Conservation (phyloP, 2,113 vertebrate genomes). For the Ictalurus furcatus region DNA sequence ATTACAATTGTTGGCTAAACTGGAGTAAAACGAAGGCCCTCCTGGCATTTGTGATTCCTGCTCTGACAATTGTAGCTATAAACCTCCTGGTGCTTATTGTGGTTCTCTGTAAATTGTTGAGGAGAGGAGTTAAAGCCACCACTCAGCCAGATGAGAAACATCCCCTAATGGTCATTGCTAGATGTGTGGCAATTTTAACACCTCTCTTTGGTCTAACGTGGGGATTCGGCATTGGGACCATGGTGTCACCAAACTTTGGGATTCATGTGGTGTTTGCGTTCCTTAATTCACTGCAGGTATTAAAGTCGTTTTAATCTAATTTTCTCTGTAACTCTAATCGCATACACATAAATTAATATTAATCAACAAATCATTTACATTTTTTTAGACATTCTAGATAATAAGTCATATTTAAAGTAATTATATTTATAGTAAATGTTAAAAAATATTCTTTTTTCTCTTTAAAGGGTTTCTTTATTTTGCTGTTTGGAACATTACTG, state of each 20-base stretch:
- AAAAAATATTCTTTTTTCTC: background rate
- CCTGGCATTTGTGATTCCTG: no score
- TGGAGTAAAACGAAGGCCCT: no score
- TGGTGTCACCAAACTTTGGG: background rate
- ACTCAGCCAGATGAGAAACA: conserved; percentile 57
- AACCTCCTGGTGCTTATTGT: no score
- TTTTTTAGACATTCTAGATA: background rate
- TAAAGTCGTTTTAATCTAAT: background rate
- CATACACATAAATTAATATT: background rate
- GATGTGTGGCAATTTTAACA: conserved; percentile 35
- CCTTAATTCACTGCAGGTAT: conserved; percentile 36
- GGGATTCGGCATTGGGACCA: conserved; percentile 39
- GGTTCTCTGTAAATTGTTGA: no score
- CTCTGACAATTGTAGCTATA: no score
- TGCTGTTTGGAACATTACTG: no score
- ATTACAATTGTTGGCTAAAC: conserved; percentile 70
- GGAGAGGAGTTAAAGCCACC: conserved; percentile 63
- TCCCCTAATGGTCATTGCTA: conserved; percentile 21
- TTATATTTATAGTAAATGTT: background rate
- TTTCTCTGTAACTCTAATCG: background rate
- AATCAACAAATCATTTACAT: background rate
- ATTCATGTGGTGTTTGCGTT: conserved; percentile 19
- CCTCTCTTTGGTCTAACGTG: conserved; percentile 39
- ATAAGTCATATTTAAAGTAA: background rate
- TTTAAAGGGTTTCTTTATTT: conserved; percentile 36